A percentile compares a stretch with the other conserved stretches of the same genome.
These are phyloP conservation scores for Atta cephalotes DNA, from an alignment of 1,140 invertebrate species.

Conservation along the genomic window DNA sequence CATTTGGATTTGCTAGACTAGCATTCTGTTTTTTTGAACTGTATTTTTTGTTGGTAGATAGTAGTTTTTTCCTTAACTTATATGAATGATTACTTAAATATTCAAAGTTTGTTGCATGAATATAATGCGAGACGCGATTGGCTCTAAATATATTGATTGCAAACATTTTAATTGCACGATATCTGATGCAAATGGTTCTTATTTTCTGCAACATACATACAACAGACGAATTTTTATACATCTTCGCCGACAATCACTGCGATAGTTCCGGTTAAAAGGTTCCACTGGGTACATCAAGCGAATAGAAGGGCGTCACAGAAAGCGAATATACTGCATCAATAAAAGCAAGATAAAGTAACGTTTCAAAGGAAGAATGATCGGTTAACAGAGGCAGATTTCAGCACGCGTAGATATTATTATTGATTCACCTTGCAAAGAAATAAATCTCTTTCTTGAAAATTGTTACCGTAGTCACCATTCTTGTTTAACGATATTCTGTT, in stretches of 20 bases:
- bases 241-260: neutral
- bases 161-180: conserved; percentile 1
- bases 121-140: neutral
- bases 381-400: conserved; percentile 24
- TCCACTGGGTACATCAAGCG: neutral
- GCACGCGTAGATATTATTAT: conserved; percentile 53
- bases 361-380: conserved; percentile 40
- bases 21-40: neutral
- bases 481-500: conserved; percentile 27
- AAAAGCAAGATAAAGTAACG: conserved; percentile 42
- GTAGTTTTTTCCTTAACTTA: neutral
- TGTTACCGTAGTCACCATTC: conserved; percentile 30
- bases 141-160: conserved; percentile 10
- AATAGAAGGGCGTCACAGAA: conserved; percentile 9
- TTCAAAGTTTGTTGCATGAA: neutral
- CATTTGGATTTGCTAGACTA: too few relatives aligned
- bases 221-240: conserved; percentile 3
- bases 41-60: neutral
- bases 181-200: neutral
- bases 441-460: conserved; percentile 31
- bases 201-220: neutral
- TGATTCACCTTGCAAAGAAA: conserved; percentile 32
- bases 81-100: neutral
- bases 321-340: conserved; percentile 30
- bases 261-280: conserved; percentile 36